A percentile compares a stretch with the other conserved stretches of the same genome.
phyloP scores from a whole-genome alignment of 1,140 invertebrate genomes.

The Lordiphosa stackelbergi region DNA sequence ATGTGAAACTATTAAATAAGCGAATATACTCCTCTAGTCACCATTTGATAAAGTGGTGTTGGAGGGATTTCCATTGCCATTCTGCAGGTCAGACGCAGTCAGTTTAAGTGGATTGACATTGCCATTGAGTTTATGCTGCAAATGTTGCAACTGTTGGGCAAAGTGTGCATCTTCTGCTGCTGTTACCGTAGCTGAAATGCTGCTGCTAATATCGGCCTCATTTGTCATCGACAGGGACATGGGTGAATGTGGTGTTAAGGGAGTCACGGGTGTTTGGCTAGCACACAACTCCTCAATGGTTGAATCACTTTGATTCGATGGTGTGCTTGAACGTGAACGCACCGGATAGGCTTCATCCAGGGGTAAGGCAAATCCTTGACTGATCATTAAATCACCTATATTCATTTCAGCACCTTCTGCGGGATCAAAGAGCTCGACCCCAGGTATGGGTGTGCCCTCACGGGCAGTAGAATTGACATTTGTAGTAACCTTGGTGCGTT shows the following conservation, averaged over 20 bases:
- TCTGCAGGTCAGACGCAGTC: conserved; percentile 42
- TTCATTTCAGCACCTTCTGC: conserved; percentile 64
- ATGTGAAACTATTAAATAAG: conserved; percentile 5
- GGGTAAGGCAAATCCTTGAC: conserved; percentile 64
- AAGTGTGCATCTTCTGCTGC: conserved; percentile 52
- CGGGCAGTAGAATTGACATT: conserved; percentile 77
- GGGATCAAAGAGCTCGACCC: conserved; percentile 81
- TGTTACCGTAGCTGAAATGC: conserved; percentile 22
- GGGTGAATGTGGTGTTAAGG: conserved; percentile 46
- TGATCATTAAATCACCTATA: conserved; percentile 64
- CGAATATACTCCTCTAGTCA: conserved; percentile 6
- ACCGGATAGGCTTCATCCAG: conserved; percentile 56
- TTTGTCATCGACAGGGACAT: conserved; percentile 51
- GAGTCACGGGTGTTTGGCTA: conserved; percentile 37
- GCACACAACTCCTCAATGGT: conserved; percentile 58
- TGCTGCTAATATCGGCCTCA: conserved; percentile 33
- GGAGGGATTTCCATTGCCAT: conserved; percentile 32
- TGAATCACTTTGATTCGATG: conserved; percentile 56
- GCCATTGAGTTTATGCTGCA: conserved; percentile 63
- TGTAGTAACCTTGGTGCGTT: conserved; percentile 68
- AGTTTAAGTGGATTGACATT: conserved; percentile 45
- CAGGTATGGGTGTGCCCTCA: conserved; percentile 81
- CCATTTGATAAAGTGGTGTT: conserved; percentile 18
- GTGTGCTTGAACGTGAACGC: conserved; percentile 56
- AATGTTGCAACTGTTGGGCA: conserved; percentile 53